phyloP scores from a whole-genome alignment of 2,113 vertebrate genomes.

The Hypocryptadius cinnamomeus region DNA sequence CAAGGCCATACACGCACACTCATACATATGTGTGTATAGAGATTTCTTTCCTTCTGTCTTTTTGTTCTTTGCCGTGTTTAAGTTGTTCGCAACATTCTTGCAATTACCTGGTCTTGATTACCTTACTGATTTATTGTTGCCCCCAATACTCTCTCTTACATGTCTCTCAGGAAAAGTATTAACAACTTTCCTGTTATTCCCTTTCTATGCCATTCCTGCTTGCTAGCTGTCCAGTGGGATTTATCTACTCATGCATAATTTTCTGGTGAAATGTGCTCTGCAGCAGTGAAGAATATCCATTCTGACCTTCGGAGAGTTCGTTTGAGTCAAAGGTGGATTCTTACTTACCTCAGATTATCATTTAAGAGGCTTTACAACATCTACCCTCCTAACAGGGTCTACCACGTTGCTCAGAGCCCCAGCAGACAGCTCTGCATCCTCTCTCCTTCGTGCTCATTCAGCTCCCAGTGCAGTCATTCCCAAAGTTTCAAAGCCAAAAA shows the following conservation, averaged over 20 bases:
- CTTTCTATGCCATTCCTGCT: background rate
- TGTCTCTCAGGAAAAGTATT: background rate
- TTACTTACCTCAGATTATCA: background rate
- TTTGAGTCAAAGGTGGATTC: background rate
- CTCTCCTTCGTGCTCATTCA: background rate
- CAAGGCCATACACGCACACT: background rate
- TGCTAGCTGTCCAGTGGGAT: background rate
- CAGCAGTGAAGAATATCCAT: background rate
- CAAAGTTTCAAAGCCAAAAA: background rate
- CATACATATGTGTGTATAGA: background rate
- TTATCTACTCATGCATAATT: background rate
- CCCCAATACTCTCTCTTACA: background rate
- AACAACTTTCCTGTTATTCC: background rate
- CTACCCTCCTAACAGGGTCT: background rate
- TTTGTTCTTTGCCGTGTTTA: background rate
- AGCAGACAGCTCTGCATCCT: background rate
- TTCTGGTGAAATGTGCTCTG: background rate
- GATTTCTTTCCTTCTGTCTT: background rate
- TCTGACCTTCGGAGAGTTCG: background rate
- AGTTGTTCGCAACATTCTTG: background rate
- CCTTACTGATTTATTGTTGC: background rate
- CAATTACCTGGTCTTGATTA: background rate
- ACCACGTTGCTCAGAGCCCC: background rate
- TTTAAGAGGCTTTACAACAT: background rate
- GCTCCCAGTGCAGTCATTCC: background rate